Conservation (phyloP, 2,113 vertebrate species). For the Toxotes jaculatrix region DNA sequence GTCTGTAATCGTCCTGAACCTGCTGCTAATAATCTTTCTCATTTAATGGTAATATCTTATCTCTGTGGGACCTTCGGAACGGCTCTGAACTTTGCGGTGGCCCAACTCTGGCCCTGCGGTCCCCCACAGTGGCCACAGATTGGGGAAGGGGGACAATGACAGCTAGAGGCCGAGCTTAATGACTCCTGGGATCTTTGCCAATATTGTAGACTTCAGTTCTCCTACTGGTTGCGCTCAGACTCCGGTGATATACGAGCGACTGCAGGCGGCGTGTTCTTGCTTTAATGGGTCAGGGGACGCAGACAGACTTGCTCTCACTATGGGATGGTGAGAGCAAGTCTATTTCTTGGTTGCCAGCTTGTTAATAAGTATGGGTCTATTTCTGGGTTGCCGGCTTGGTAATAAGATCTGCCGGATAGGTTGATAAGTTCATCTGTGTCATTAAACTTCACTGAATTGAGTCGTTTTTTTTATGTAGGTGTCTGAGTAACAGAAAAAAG, state of each 20-base stretch:
- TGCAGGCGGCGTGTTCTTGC: neutral
- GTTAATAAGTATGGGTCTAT: neutral
- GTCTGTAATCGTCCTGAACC: neutral
- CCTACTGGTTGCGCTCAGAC: conserved; percentile 15
- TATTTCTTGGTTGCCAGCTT: conserved; percentile 1
- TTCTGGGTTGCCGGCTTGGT: conserved; percentile 17
- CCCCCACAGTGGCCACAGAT: neutral
- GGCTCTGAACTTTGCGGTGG: conserved; percentile 3
- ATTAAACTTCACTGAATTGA: conserved; percentile 20
- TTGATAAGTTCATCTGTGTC: conserved; percentile 4
- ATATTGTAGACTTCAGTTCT: neutral
- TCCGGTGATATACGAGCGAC: conserved; percentile 29
- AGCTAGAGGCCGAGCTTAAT: conserved; percentile 48
- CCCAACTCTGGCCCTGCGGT: neutral
- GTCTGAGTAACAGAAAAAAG: neutral
- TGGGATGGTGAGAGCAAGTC: neutral
- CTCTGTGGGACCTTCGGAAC: conserved; percentile 5
- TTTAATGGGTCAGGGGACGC: conserved; percentile 38
- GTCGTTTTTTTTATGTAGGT: neutral
- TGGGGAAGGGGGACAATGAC: conserved; percentile 30
- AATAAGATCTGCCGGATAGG: conserved; percentile 21
- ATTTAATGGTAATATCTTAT: conserved; percentile 29
- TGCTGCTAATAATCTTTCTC: conserved; percentile 20
- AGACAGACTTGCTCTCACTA: neutral
- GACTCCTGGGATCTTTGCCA: conserved; percentile 55